Base-by-base conservation (phyloP, 2,797 vertebrate genomes). In the Ptychobarbus kaznakovi region DNA sequence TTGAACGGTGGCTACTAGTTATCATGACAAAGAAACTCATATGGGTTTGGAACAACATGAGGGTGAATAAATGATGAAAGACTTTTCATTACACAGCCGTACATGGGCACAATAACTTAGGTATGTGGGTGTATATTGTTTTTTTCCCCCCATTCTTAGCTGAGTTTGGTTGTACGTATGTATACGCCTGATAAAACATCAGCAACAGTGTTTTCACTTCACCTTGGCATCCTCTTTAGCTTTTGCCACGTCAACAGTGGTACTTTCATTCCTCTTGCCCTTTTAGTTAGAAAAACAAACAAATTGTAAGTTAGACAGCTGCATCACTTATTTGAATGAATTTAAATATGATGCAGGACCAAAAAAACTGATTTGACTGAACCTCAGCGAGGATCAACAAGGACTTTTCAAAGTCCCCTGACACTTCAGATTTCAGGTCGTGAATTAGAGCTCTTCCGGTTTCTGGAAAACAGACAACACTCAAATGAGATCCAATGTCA, bases 191-290 rank as follows among this genome's bases (percentile, higher is more conserved):
- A 12, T 22, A 66, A 73, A 86, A 65, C 2, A 74, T 65, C 42
- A 38, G 8, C 8, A 44, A 46, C 13, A 46, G 10, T 20, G 38
- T 68, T 13, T 68, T 44, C 53, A 32, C 63, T 1, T 22, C 90
- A 96, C 96, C 95, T 96, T 94, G 1, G 96, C 96, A 58, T 97
- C 96, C 15, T 92, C 94, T 93, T 95, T 96, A 73, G 96, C 94
- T 89, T 96, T 95, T 20, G 92, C 93, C 65, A 91, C 46, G 58
- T 96, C 94, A 83, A 94, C 94, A 70, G 84, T 91, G 15, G 93
- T 91, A 91, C 89, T 96, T 89, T 96, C 95, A 15, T 96, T 96
- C 92, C 93, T 94, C 92, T 95, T 96, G 15, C 96, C 95, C 95
- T 97, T 91, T 38, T n/a, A 63, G 76, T 38, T 9, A 44, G 28